phyloP scores from a whole-genome alignment of 2,113 vertebrate species.

The Mungos mungo region DNA sequence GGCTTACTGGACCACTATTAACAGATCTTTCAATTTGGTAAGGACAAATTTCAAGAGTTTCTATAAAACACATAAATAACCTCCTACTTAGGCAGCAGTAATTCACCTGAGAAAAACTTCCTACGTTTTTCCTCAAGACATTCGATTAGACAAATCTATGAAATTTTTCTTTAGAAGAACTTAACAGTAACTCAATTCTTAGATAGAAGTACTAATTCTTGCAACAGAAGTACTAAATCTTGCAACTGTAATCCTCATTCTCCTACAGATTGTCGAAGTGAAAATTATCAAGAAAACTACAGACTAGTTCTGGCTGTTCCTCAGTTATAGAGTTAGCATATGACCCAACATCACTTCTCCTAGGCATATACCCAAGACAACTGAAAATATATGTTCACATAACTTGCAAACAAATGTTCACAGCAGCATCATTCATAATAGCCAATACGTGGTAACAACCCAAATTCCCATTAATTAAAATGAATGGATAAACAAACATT shows the following conservation, averaged over 20 bases:
- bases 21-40: background rate
- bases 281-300: slow-evolving; percentile 22
- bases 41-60: background rate
- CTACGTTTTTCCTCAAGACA: background rate
- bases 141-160: background rate
- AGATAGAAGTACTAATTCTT: background rate
- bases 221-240: background rate
- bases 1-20: background rate
- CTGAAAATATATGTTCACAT: background rate
- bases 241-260: background rate
- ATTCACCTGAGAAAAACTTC: background rate
- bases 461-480: background rate
- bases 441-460: background rate
- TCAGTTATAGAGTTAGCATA: background rate
- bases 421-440: background rate
- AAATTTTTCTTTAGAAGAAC: slow-evolving; percentile 4
- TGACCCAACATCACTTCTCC: background rate
- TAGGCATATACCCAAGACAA: background rate
- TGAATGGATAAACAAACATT: background rate
- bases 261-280: background rate
- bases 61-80: slow-evolving; percentile 7
- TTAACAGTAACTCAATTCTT: background rate
- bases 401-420: background rate
- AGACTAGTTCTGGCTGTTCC: background rate
- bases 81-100: background rate